Percentiles rank a stretch among this genome's conserved stretches.
phyloP scores from a whole-genome alignment of 2,797 vertebrate species.

The Crocidura indochinensis region DNA sequence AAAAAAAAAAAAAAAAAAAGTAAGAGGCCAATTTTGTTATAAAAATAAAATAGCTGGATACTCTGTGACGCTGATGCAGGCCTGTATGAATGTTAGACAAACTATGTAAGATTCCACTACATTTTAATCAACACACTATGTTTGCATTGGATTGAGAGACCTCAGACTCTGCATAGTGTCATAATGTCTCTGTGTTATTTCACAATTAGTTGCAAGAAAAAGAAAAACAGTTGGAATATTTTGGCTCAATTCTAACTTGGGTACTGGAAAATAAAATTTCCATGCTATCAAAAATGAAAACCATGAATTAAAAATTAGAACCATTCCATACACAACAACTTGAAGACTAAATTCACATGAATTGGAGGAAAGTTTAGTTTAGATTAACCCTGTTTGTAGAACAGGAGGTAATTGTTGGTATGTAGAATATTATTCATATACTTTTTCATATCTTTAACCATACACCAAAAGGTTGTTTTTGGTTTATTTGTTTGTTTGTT shows the following conservation, averaged over 20 bases:
- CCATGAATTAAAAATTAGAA: background rate
- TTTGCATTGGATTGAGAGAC: conserved; percentile 57
- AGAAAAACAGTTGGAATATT: background rate
- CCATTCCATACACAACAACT: conserved; percentile 37
- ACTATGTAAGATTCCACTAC: background rate
- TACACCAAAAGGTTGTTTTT: background rate
- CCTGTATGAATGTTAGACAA: background rate
- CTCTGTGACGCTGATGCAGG: conserved; percentile 1
- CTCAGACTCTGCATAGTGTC: background rate
- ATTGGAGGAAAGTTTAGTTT: conserved; percentile 10
- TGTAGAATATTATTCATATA: background rate
- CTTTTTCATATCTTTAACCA: background rate
- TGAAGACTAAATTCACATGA: conserved; percentile 5
- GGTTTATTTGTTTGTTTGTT: no score
- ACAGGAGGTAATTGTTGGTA: background rate
- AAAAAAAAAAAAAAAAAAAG: no score
- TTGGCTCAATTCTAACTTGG: conserved; percentile 27
- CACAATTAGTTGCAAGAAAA: conserved; percentile 27
- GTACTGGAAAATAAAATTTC: conserved; percentile 48
- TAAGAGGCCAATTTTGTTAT: conserved; percentile 21
- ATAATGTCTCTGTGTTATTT: conserved; percentile 55
- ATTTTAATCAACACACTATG: conserved; percentile 32
- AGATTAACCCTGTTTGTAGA: background rate
- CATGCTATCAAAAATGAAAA: conserved; percentile 51
- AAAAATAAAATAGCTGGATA: conserved; percentile 26